Evolutionary conservation across 2,888 invertebrate species (phyloP).

Genomic region (Agonopterix arenella): DNA sequence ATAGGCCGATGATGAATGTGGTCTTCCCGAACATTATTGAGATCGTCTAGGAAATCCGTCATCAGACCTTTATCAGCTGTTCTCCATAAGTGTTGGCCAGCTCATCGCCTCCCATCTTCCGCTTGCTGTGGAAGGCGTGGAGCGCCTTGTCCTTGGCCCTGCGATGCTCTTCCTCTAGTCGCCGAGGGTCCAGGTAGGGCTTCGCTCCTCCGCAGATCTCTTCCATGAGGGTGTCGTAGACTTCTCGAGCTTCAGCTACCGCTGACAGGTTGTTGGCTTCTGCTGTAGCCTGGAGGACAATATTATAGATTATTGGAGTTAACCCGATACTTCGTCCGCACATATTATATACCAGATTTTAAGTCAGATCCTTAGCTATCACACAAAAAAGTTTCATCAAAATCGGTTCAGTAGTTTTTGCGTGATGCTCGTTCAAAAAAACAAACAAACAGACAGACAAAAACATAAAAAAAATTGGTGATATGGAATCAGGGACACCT

Average conservation of each 20-base stretch:
- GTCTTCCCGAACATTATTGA: no score
- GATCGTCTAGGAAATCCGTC: neutral
- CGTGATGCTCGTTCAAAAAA: no score
- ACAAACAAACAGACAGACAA: no score
- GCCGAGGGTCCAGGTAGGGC: constrained; percentile 91
- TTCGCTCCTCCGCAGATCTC: constrained; percentile 94
- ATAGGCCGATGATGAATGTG: no score
- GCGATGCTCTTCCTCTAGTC: constrained; percentile 89
- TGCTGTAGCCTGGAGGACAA: constrained; percentile 88
- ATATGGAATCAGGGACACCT: no score
- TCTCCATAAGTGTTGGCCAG: constrained; percentile 90
- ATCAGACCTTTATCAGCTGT: constrained; percentile 81
- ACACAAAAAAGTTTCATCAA: no score
- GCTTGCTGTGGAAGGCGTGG: constrained; percentile 83
- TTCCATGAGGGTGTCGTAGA: constrained; percentile 94
- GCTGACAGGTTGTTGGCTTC: constrained; percentile 99
- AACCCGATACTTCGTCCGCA: no score
- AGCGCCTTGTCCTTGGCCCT: constrained; percentile 86
- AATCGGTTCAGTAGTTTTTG: no score
- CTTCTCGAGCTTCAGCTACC: constrained; percentile 93
- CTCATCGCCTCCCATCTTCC: constrained; percentile 99
- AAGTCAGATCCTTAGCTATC: no score
- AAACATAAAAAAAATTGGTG: no score
- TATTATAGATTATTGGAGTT: no score
- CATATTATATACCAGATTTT: no score